Evolutionary conservation across 2,797 vertebrate genomes (phyloP).

Genomic region (Sebastes miniatus): DNA sequence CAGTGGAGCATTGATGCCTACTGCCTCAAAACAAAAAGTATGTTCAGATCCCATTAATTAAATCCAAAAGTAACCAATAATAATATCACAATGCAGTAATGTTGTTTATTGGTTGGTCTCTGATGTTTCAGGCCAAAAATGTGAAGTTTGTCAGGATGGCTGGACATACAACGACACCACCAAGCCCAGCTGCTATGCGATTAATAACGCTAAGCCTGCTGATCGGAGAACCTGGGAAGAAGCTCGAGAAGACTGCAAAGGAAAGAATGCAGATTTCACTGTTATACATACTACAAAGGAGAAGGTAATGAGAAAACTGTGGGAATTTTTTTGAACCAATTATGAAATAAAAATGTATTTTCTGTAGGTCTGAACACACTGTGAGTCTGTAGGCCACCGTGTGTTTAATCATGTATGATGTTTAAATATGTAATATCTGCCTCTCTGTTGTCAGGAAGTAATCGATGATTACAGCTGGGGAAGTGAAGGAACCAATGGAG

Average conservation of each 20-base stretch:
- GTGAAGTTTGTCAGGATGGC: no score
- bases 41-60: not conserved
- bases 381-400: rapidly evolving
- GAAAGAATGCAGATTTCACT: conserved; percentile 30
- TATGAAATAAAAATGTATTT: not conserved
- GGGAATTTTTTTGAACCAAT: not conserved
- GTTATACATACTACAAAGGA: not conserved
- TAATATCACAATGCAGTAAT: not conserved
- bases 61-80: not conserved
- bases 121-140: conserved; percentile 42
- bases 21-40: conserved; percentile 12
- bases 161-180: no score
- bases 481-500: not conserved
- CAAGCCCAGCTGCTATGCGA: conserved; percentile 27
- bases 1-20: conserved; percentile 43
- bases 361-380: not conserved
- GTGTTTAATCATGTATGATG: rapidly evolving
- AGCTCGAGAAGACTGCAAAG: conserved; percentile 35
- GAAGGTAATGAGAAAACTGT: conserved; percentile 39
- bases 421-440: not conserved
- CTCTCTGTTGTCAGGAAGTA: not conserved
- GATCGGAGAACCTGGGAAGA: conserved; percentile 15
- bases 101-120: not conserved
- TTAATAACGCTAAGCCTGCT: rapidly evolving
- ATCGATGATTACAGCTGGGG: rapidly evolving